Conservation (phyloP, 2,888 invertebrate species). For the Cosmia trapezina region DNA sequence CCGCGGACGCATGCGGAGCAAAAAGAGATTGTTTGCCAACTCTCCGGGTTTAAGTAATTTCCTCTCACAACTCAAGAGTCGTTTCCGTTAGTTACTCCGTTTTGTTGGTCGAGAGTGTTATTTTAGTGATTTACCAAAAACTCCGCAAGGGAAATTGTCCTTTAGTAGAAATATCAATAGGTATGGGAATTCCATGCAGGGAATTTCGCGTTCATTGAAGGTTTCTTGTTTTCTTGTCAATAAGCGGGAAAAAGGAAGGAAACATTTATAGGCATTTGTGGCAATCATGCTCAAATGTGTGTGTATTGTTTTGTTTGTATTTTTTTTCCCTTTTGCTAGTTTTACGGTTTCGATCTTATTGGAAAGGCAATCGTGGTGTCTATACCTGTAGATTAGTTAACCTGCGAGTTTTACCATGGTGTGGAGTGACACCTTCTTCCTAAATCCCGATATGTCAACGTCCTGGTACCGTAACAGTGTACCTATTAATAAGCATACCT, state of each 20-base stretch:
- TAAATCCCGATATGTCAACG: no score
- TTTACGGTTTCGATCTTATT: constrained; percentile 5
- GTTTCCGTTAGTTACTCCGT: constrained; percentile 71
- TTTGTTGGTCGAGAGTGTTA: constrained; percentile 66
- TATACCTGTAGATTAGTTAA: background rate
- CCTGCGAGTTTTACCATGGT: background rate
- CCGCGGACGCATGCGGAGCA: constrained; percentile 65
- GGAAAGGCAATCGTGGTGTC: background rate
- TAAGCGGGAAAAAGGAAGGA: constrained; percentile 48
- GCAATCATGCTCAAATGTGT: constrained; percentile 40
- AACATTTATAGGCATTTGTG: constrained; percentile 55
- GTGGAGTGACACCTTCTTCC: no score
- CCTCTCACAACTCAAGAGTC: constrained; percentile 75
- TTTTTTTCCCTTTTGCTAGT: background rate
- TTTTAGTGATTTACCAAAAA: constrained; percentile 67
- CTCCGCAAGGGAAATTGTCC: constrained; percentile 59
- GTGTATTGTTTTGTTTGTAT: constrained; percentile 27
- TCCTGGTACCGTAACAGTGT: no score
- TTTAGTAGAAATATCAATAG: constrained; percentile 64
- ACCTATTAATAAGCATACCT: no score
- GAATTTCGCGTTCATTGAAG: constrained; percentile 35
- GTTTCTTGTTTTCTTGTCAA: constrained; percentile 54
- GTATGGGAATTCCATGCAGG: constrained; percentile 26
- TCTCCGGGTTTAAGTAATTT: constrained; percentile 79
- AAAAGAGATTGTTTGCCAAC: constrained; percentile 75